These are phyloP conservation scores for Ditylenchus weischeri DNA, from an alignment of 2,888 invertebrate genomes.

Conservation along the genomic window DNA sequence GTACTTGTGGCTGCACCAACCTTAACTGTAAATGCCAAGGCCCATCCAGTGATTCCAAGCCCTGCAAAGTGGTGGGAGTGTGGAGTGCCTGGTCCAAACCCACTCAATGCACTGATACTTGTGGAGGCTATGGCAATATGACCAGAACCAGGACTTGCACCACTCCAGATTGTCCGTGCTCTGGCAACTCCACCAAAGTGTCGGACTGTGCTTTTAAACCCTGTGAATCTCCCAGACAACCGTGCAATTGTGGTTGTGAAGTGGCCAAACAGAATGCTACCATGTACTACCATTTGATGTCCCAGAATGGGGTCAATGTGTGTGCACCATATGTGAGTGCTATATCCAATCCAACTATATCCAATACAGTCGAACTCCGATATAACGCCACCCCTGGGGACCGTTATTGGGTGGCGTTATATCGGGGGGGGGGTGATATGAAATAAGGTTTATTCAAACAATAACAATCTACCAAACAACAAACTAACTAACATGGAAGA, in stretches of 20 bases:
- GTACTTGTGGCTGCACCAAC: slow-evolving; percentile 9
- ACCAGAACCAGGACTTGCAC: slow-evolving; percentile 34
- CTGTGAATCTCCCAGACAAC: slow-evolving; percentile 10
- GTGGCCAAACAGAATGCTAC: too few species aligned
- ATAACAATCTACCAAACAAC: too few species aligned
- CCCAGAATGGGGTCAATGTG: background rate
- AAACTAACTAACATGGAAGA: too few species aligned
- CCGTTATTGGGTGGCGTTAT: too few species aligned
- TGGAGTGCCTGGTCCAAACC: slow-evolving; percentile 14
- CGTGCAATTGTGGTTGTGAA: slow-evolving; percentile 10
- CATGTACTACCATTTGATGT: background rate
- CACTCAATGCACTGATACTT: slow-evolving; percentile 40
- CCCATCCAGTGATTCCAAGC: background rate
- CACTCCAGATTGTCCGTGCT: slow-evolving; percentile 40
- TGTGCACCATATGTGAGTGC: slow-evolving; percentile 2
- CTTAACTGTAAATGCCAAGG: slow-evolving; percentile 1
- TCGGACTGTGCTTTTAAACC: slow-evolving; percentile 12
- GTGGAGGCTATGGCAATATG: slow-evolving; percentile 41
- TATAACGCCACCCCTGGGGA: too few species aligned
- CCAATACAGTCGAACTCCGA: too few species aligned
- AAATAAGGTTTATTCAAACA: too few species aligned
- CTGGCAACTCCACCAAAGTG: slow-evolving; percentile 12
- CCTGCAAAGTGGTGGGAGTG: slow-evolving; percentile 6
- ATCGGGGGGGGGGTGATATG: too few species aligned
- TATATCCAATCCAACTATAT: too few species aligned